Base-by-base conservation (phyloP, 2,888 invertebrate species). In the Trichacis sp. region DNA sequence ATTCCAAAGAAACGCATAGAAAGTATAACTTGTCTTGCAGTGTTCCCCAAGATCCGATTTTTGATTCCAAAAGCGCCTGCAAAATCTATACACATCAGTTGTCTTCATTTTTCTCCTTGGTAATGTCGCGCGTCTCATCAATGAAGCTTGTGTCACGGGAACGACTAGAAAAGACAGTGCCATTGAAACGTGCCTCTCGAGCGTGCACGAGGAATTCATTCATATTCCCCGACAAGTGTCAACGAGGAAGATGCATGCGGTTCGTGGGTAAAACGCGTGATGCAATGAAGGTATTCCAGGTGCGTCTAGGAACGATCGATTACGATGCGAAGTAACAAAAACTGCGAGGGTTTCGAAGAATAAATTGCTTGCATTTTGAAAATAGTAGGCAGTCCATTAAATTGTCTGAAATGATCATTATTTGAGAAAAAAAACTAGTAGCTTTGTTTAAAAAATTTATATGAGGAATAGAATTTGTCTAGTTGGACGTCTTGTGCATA, bases 241-340 rank as follows among this genome's bases (percentile, higher is more conserved):
- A 48, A 40, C 46, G 42, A 36, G 52, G 49, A 61, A 65, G 65
- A 54, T 57, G 49, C 54, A 58, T 42, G 51, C 38, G 30, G 46
- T n/a, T 55, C 59, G 40, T 46, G 59, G 42, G 45, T 48, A 40
- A 56, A 57, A 18, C 29, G 46, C 36, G 45, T 46, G 60, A 60
- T 57, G 49, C 52, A 58, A 60, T 24, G 56, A 56, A 29, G 45
- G 43, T 51, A 51, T 54, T 61, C 57, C 48, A 52, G 54, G 42
- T 29, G 57, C 60, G n/a, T 61, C 57, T 43, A 43, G 56, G 60
- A 51, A 47, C 66, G 58, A 66, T 66, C 62, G 54, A 62, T 58
- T 53, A 57, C 54, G 42, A 52, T 46, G 51, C 52, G 38, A 48
- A 45, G 14, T 36, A 59, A 53, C 40, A 60, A 56, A 12, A 30